phyloP scores from a whole-genome alignment of 2,888 invertebrate genomes.

The Acrobasis consociella region DNA sequence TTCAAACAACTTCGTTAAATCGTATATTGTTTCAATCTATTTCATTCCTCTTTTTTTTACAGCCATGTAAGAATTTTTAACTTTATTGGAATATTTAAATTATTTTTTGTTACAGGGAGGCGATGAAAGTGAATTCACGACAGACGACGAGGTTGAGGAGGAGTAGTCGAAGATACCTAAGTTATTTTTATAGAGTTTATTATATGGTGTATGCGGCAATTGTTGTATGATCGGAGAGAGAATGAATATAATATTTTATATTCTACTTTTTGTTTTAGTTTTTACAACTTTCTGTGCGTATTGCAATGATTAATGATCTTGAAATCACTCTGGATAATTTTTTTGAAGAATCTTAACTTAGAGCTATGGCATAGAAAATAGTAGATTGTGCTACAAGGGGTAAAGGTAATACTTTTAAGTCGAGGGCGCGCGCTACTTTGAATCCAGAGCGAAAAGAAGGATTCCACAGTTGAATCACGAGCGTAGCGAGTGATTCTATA shows the following conservation, averaged over 20 bases:
- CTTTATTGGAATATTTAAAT: background rate
- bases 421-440: too few relatives aligned
- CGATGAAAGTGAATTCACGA: conserved; percentile 86
- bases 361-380: too few relatives aligned
- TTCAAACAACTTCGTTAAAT: background rate
- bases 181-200: conserved; percentile 82
- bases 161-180: conserved; percentile 68
- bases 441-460: too few relatives aligned
- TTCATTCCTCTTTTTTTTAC: background rate
- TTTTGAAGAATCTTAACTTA: too few relatives aligned
- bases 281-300: conserved; percentile 4
- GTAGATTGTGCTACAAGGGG: too few relatives aligned
- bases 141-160: conserved; percentile 85
- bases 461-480: too few relatives aligned
- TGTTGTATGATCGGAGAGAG: conserved; percentile 66
- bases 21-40: background rate
- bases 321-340: too few relatives aligned
- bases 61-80: background rate
- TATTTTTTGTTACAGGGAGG: conserved; percentile 65
- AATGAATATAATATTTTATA: conserved; percentile 79
- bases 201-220: conserved; percentile 59
- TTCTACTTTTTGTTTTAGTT: conserved; percentile 50
- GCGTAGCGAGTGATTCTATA: too few relatives aligned
- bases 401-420: too few relatives aligned
- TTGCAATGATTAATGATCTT: too few relatives aligned